A percentile compares a stretch with the other conserved stretches of the same genome.
phyloP scores from a whole-genome alignment of 1,140 invertebrate genomes.

The Samia ricini region DNA sequence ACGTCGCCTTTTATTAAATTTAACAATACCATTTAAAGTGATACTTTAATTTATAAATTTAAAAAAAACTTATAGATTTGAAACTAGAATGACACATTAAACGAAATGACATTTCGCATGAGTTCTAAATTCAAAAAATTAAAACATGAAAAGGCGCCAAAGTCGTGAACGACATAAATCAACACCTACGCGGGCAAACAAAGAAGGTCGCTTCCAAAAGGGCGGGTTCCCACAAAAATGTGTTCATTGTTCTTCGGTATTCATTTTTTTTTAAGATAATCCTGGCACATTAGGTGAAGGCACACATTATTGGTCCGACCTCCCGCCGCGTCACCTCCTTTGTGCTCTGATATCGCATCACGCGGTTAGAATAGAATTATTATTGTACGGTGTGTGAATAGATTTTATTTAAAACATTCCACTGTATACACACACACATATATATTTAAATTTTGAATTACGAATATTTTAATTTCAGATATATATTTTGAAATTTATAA shows the following conservation, averaged over 20 bases:
- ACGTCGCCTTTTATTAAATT: no score
- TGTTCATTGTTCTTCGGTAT: constrained; percentile 10
- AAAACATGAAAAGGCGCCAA: neutral
- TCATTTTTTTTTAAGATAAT: constrained; percentile 8
- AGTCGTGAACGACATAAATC: constrained; percentile 5
- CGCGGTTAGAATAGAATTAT: neutral
- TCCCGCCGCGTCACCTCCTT: constrained; percentile 8
- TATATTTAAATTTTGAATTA: no score
- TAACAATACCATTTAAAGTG: no score
- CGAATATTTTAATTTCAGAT: no score
- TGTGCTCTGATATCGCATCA: neutral
- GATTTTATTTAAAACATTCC: no score
- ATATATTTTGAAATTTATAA: no score
- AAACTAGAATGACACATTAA: neutral
- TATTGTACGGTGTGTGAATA: no score
- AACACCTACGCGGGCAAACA: constrained; percentile 8
- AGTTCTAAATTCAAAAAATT: neutral
- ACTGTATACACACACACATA: no score
- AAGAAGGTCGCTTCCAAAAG: neutral
- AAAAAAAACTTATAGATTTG: no score
- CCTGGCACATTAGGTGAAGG: constrained; percentile 11
- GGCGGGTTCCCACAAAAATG: constrained; percentile 7
- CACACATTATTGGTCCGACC: constrained; percentile 7
- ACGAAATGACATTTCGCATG: neutral
- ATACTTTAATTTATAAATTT: no score